Evolutionary conservation across 2,797 vertebrate species (phyloP), one percentile per base, ranked within the genome.

Genomic region (Onychomys arenicola): DNA sequence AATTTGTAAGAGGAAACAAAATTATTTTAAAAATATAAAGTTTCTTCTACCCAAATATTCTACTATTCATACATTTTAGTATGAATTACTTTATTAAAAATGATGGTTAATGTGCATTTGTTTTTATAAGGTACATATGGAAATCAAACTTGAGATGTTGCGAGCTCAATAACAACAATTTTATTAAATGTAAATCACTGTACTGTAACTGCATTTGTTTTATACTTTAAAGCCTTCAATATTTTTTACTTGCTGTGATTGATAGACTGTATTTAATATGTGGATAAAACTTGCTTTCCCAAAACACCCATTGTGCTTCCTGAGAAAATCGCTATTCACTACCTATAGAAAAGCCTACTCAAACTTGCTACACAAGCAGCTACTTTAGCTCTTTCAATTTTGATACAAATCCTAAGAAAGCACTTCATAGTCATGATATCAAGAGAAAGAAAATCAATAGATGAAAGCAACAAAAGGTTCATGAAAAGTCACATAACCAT

Each of bases 291-390:
- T 97, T 97, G 37, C 96, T 93, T 95, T 91, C 85, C 80, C 55
- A 90, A 98, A 97, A 7, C 2, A 78, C 90, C 82, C 94, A 97
- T 96, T 98, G 71, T 77, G 95, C 77, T 96, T 95, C 76, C 83
- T 96, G 84, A 77, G 96, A 97, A 97, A 98, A 96, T 97, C 97
- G 89, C 95, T 92, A 95, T 97, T 98, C 84, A 86, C 81, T 96
- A 77, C 61, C n/a, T 77, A 71, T 43, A 94, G 81, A 96, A 92
- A 92, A 93, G 77, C 25, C 61, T 90, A 91, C 49, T 92, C 34
- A 61, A 73, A 93, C 46, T 75, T 93, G 73, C 29, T 67, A 95
- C 27, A 63, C 34, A 93, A 93, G 37, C 9, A 96, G 40, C 7
- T 86, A 75, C 57, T 89, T 94, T 90, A 78, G 55, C 11, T 84